phyloP scores from a whole-genome alignment of 2,888 invertebrate genomes.

The Minunthozetes semirufus region DNA sequence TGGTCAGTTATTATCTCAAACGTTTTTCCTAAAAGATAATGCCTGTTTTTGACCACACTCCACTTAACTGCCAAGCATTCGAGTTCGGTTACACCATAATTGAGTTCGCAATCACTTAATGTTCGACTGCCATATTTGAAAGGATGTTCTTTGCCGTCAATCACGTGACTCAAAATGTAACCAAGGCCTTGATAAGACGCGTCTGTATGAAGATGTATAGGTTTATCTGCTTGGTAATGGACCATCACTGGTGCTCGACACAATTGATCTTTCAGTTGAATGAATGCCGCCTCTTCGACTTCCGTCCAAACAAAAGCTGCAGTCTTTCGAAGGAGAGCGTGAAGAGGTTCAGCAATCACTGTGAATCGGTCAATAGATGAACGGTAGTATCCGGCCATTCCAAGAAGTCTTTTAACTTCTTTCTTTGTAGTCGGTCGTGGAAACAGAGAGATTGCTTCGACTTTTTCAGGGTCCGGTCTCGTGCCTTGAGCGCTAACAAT shows the following conservation, averaged over 20 bases:
- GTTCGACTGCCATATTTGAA: background rate
- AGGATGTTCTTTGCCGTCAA: background rate
- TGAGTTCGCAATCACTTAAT: conserved; percentile 45
- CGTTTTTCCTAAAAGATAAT: conserved; percentile 47
- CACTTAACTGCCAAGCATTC: conserved; percentile 48
- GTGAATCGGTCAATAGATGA: background rate
- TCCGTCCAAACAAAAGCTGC: background rate
- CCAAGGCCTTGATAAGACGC: background rate
- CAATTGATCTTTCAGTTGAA: background rate
- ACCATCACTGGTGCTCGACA: background rate
- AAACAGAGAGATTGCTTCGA: conserved; percentile 9
- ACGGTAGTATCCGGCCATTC: background rate
- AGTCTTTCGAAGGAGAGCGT: background rate
- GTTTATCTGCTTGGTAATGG: background rate
- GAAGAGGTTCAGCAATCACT: background rate
- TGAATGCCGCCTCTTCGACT: background rate
- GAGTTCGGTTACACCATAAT: conserved; percentile 49
- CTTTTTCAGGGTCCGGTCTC: background rate
- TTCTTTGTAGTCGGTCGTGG: background rate
- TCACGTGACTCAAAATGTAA: background rate
- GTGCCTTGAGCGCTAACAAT: background rate
- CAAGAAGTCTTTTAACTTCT: background rate
- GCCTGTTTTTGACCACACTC: conserved; percentile 47
- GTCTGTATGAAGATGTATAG: background rate
- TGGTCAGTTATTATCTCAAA: conserved; percentile 50